These are phyloP conservation scores for Biston stratarius DNA, from an alignment of 2,888 invertebrate genomes.

Conservation along the genomic window DNA sequence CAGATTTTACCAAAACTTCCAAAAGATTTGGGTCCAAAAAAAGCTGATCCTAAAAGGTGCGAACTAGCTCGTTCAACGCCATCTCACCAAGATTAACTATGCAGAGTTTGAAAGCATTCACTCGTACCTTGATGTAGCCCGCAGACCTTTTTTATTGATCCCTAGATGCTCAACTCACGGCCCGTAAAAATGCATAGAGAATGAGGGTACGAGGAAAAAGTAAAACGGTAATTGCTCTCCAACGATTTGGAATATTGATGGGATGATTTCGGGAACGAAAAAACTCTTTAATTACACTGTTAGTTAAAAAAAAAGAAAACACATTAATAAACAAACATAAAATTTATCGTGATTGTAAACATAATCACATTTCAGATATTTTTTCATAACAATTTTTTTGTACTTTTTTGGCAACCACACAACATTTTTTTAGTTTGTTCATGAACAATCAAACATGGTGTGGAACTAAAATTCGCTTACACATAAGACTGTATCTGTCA, in stretches of 20 bases:
- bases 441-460: too few relatives aligned
- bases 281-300: too few relatives aligned
- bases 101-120: slow-evolving; percentile 50
- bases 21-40: neutral
- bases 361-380: too few relatives aligned
- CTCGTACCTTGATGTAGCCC: slow-evolving; percentile 26
- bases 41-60: slow-evolving; percentile 4
- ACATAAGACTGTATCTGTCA: too few relatives aligned
- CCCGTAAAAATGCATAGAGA: slow-evolving; percentile 7
- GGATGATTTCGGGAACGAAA: neutral
- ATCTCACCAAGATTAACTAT: slow-evolving; percentile 52
- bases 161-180: slow-evolving; percentile 25
- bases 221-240: slow-evolving; percentile 6
- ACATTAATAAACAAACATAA: too few relatives aligned
- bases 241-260: slow-evolving; percentile 12
- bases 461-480: too few relatives aligned
- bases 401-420: too few relatives aligned
- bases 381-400: too few relatives aligned
- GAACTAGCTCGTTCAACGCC: neutral
- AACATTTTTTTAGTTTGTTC: too few relatives aligned
- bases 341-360: too few relatives aligned
- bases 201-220: slow-evolving; percentile 19
- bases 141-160: slow-evolving; percentile 34
- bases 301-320: too few relatives aligned
- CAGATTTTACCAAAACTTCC: neutral